These are phyloP conservation scores for Psittacula derbiana DNA, from an alignment of 2,797 vertebrate species.

Conservation along the genomic window DNA sequence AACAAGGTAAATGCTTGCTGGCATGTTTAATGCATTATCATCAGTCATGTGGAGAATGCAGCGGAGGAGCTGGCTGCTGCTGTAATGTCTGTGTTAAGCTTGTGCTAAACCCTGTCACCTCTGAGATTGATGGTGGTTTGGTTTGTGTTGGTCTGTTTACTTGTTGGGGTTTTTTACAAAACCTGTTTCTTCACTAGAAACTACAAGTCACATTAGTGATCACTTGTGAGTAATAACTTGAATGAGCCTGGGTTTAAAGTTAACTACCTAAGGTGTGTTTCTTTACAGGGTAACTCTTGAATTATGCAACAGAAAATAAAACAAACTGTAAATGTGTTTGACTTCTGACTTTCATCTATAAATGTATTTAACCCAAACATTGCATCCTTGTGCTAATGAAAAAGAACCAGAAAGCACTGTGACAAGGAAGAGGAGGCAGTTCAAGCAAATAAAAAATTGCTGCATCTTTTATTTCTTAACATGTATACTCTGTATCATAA, in stretches of 20 bases:
- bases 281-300: neutral
- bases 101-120: neutral
- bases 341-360: neutral
- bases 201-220: neutral
- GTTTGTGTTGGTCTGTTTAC: neutral
- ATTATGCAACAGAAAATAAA: neutral
- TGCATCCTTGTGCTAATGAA: neutral
- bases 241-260: neutral
- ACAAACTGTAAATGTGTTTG: neutral
- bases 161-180: neutral
- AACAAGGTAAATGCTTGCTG: neutral
- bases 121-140: neutral
- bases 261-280: neutral
- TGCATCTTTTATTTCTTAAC: neutral
- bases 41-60: neutral
- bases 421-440: neutral
- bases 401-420: neutral
- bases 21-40: neutral
- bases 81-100: neutral
- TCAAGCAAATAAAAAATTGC: neutral
- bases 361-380: neutral
- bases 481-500: neutral
- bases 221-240: neutral
- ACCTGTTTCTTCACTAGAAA: neutral
- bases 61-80: neutral